Evolutionary conservation across 2,113 vertebrate genomes (phyloP), one percentile per base, ranked within the genome.

Genomic region (Sardina pilchardus): DNA sequence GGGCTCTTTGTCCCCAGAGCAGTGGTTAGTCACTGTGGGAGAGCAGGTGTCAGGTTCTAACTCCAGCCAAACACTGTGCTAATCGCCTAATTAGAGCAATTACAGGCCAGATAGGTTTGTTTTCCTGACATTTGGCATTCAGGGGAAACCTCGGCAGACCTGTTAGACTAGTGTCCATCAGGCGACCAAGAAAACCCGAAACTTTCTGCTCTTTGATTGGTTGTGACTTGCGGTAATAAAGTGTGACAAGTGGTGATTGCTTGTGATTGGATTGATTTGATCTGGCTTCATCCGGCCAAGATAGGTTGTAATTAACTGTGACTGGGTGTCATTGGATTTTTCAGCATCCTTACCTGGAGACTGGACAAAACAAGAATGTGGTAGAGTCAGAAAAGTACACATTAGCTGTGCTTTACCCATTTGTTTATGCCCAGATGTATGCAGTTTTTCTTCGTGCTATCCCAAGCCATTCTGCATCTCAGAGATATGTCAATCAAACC

Each of bases 61-160:
- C 86, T 84, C 82, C 86, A 83, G 82, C 85, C 85, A 56, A 88
- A 86, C 78, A 86, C 87, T 86, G 39, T 53, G 63, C 87, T 88
- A 90, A 90, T 90, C 81, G 88, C 85, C 87, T 87, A 87, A 90
- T 90, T 90, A 88, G 86, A 88, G 85, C 81, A 87, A 90, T 90
- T 88, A 87, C 83, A 81, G 81, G 71, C 80, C 86, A 83, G 86
- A 88, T 86, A 88, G 81, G 86, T 63, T 21, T 87, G 84, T 82
- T 86, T 82, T 87, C 71, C 5, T 87, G 84, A 88, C 89, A 87
- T 90, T 88, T 87, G 89, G 84, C 87, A 88, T 47, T 39, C 53
- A 82, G 43, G 53, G 26, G 53, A 78, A 81, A 85, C 83, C 86
- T 80, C 26, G 56, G 81, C 59, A 83, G 84, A 84, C 86, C 81